phyloP scores from a whole-genome alignment of 35 echinoderm and acorn worm genomes.

The Chiridota heheva region DNA sequence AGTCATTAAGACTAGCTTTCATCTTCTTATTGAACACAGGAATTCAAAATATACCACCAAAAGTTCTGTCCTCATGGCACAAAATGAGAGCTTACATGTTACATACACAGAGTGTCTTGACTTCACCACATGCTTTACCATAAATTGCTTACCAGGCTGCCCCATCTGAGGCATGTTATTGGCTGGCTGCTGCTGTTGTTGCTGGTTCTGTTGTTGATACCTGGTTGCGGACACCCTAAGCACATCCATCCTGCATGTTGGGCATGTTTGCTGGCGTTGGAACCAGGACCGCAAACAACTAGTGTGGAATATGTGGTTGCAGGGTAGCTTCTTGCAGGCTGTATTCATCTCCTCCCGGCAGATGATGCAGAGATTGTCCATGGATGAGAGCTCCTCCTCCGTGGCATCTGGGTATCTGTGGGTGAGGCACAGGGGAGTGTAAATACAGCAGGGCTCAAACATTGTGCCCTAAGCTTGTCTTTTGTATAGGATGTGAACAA shows the following conservation, averaged over 20 bases:
- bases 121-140: too few relatives aligned
- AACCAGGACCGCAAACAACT: conserved; percentile 97
- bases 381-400: conserved; percentile 75
- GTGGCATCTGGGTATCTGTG: conserved; percentile 96
- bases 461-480: background rate
- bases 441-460: background rate
- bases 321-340: conserved; percentile 96
- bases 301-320: conserved; percentile 98
- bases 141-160: too few relatives aligned
- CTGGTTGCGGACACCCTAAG: conserved; percentile 52
- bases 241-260: conserved; percentile 95
- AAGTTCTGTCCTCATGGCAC: too few relatives aligned
- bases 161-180: background rate
- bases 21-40: too few relatives aligned
- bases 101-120: too few relatives aligned
- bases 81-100: too few relatives aligned
- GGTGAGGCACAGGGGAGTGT: background rate
- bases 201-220: conserved; percentile 36
- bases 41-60: too few relatives aligned
- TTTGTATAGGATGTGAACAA: background rate
- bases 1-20: too few relatives aligned
- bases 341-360: conserved; percentile 96
- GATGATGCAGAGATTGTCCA: conserved; percentile 97
- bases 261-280: conserved; percentile 96
- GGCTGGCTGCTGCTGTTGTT: conserved; percentile 42